Evolutionary conservation across 1,140 invertebrate genomes (phyloP).

Genomic region (Coptotermes formosanus): DNA sequence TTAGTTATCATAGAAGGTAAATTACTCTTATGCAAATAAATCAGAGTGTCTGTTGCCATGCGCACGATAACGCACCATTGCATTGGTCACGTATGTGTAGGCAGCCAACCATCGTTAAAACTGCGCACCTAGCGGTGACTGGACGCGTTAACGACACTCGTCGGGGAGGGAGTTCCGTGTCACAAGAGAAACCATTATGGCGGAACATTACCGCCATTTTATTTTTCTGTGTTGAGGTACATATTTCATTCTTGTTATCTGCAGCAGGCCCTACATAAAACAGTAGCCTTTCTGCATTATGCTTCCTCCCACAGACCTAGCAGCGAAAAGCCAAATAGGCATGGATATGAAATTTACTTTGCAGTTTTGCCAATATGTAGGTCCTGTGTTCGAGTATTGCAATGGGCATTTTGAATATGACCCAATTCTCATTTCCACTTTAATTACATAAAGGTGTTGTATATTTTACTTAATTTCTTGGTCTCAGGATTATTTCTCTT

Average conservation of each 20-base stretch:
- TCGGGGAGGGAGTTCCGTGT: neutral
- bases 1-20: slow-evolving; percentile 1
- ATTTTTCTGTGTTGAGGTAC: neutral
- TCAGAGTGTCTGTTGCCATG: neutral
- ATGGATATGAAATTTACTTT: no score
- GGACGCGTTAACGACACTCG: slow-evolving; percentile 5
- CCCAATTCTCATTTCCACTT: no score
- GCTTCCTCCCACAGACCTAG: no score
- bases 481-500: no score
- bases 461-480: no score
- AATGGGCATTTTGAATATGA: no score
- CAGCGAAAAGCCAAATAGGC: no score
- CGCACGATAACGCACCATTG: neutral
- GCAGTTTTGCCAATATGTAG: no score
- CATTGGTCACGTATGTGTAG: slow-evolving; percentile 1
- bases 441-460: no score
- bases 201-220: slow-evolving; percentile 7
- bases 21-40: neutral
- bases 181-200: neutral
- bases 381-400: no score
- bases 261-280: no score
- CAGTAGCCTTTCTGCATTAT: no score
- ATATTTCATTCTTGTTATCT: neutral
- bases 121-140: neutral
- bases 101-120: neutral